Conservation (phyloP, 1,140 invertebrate genomes). For the Polypedilum vanderplanki region DNA sequence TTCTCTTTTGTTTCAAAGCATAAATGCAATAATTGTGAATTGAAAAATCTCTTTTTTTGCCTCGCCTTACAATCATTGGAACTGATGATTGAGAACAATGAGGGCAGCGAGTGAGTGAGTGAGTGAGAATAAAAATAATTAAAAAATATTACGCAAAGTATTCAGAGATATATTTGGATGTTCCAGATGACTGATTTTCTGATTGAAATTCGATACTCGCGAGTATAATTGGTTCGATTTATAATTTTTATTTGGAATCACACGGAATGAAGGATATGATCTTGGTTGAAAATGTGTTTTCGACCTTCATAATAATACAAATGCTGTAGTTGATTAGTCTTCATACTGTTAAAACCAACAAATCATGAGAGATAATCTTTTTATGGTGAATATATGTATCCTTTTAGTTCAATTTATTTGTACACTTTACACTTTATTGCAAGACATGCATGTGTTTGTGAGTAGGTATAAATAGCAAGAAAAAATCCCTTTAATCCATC, state of each 20-base stretch:
- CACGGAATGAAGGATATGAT: neutral
- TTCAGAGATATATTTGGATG: no score
- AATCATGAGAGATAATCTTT: neutral
- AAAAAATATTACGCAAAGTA: neutral
- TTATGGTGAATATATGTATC: neutral
- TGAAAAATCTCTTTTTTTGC: neutral
- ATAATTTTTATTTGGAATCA: neutral
- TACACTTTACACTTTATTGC: no score
- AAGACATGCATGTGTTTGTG: no score
- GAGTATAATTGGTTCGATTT: neutral
- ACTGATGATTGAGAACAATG: neutral
- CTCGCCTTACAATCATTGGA: neutral
- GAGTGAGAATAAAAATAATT: neutral
- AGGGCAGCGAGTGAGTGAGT: neutral
- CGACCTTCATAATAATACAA: neutral
- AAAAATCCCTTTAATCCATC: no score
- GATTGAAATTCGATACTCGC: neutral
- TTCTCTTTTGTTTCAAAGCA: conserved; percentile 15
- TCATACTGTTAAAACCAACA: conserved; percentile 7
- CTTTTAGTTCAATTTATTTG: no score
- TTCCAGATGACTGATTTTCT: neutral
- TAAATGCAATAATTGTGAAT: neutral
- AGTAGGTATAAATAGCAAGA: no score
- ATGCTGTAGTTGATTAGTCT: neutral
- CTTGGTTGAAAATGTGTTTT: neutral